A percentile compares a stretch with the other conserved stretches of the same genome.
These are phyloP conservation scores for Poecilia velifera DNA, from an alignment of 2,797 vertebrate species.

Conservation along the genomic window DNA sequence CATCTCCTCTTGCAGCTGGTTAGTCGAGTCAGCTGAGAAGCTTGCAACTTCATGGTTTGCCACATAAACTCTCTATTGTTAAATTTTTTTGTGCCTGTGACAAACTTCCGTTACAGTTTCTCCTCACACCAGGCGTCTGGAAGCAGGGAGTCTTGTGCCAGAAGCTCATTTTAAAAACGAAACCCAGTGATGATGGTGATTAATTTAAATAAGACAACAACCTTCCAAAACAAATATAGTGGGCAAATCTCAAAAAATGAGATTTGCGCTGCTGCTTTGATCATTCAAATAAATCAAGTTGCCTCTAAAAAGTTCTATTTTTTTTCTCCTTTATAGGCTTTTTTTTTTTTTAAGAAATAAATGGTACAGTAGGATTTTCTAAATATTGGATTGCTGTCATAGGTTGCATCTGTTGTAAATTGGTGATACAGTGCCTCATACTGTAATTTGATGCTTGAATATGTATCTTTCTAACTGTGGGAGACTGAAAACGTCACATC, in stretches of 20 bases:
- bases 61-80: background rate
- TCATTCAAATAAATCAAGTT: background rate
- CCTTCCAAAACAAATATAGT: background rate
- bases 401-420: background rate
- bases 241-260: background rate
- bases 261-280: background rate
- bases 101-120: constrained; percentile 11
- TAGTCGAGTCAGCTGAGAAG: background rate
- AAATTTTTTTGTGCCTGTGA: constrained; percentile 38
- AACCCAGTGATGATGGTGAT: background rate
- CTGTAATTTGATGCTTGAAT: background rate
- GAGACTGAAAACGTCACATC: background rate
- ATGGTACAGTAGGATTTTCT: background rate
- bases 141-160: constrained; percentile 15
- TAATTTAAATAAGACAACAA: background rate
- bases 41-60: background rate
- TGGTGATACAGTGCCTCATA: background rate
- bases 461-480: background rate
- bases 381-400: background rate
- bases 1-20: background rate
- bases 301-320: background rate
- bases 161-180: background rate
- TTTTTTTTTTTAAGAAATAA: background rate
- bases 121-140: background rate
- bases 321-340: background rate